Base-by-base conservation (phyloP, 2,797 vertebrate species). In the Pristis pectinata region DNA sequence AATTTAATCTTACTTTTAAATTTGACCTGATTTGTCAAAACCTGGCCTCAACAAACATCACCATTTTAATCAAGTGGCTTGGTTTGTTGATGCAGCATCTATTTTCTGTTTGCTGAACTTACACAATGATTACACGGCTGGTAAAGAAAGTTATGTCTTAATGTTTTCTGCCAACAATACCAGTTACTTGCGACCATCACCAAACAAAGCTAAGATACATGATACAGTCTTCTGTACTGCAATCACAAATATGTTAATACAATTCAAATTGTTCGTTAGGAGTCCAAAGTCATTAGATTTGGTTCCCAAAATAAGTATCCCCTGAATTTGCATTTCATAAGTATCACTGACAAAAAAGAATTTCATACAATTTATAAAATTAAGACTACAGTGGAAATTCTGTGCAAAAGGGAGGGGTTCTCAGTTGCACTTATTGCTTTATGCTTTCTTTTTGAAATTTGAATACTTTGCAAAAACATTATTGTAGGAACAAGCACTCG, bases 21-120 rank as follows among this genome's bases (percentile, higher is more conserved):
- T 96, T 95, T 96, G 87, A 94, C 98, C 97, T 97, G 96, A 98
- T 98, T 97, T 96, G 96, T 96, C 95, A 95, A 95, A 1, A 6
- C 4, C 5, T 59, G 94, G 97, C 97, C 96, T 98, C 98, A 97
- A 98, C 98, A 97, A 98, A 96, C 97, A 92, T 95, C 6, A 96
- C 96, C 97, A 95, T 96, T 96, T 93, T 95, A 70, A 96, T 95
- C 95, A 95, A 96, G 95, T 56, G 92, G 27, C 95, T 95, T 94
- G 95, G 97, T 97, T 97, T 98, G 98, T 97, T 98, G 98, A 98
- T 96, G 97, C 96, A 19, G 95, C 96, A 94, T 95, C 95, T 95
- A 96, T 96, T 98, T 99, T 99, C 99, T 99, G 98, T 99, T 99
- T 99, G 97, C 99, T 99, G 98, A 98, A 99, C 98, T 97, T 95